Evolutionary conservation across 1,140 invertebrate species (phyloP), one percentile per base, ranked within the genome.

Genomic region (Heliconius hewitsoni): DNA sequence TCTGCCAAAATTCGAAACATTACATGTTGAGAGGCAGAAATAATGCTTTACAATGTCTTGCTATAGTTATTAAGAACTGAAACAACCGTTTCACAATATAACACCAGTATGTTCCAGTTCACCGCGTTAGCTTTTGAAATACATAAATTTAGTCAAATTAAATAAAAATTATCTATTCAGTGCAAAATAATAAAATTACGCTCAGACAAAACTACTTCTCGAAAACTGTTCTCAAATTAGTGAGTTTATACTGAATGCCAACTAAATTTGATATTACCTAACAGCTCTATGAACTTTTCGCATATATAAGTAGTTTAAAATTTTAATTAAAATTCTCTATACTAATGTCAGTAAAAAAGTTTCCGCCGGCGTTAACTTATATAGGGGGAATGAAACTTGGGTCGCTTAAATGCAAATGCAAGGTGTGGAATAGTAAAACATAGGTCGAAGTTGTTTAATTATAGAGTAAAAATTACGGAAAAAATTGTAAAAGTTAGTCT

Each of bases 341-440:
- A n/a, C 23, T 66, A 30, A 66, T 66, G 60, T 66, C 23, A 66
- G 60, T 66, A 66, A 66, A 66, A 66, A 66, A 66, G 60, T 66
- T 66, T 66, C 27, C 60, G 60, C 60, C 60, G 9, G 11, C 60
- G 23, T 30, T 66, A 66, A 66, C 60, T 66, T 66, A 66, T 66
- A 66, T 66, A 23, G 60, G 60, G 30, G 60, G 60, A 66, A 30
- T 66, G 60, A 16, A 66, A 66, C 60, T 66, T 66, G 60, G 23
- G 23, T 23, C 23, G 60, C 23, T 66, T 66, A 66, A 30, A 66
- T 66, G 60, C 60, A 66, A 66, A 66, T 66, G 27, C 60, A 13
- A 66, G 23, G 60, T 66, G n/a, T n/a, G 9, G 23, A 27, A 66
- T 27, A 30, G 60, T 30, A n/a, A 23, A 60, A 66, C 23, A 27